phyloP scores from a whole-genome alignment of 2,888 invertebrate species.

The Synergus japonicus region DNA sequence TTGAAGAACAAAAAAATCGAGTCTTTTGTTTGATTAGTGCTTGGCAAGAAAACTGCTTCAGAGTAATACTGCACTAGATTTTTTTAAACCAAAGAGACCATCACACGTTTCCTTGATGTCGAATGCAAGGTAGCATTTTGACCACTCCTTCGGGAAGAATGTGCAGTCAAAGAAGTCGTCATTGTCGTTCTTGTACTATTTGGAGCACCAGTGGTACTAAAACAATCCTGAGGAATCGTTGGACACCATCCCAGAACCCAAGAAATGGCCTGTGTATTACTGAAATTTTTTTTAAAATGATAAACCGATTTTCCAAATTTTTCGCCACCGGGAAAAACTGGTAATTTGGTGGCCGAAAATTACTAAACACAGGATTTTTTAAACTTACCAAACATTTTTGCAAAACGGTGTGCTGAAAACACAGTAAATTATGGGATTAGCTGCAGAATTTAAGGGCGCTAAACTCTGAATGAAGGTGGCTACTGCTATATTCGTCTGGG shows the following conservation, averaged over 20 bases:
- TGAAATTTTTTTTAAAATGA: conserved; percentile 48
- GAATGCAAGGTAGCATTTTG: conserved; percentile 68
- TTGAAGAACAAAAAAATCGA: conserved; percentile 11
- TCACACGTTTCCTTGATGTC: conserved; percentile 70
- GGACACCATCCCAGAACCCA: conserved; percentile 74
- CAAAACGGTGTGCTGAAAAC: conserved; percentile 95
- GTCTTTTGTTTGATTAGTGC: conserved; percentile 1
- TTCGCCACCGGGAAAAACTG: no score
- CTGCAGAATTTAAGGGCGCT: conserved; percentile 94
- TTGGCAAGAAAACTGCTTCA: neutral
- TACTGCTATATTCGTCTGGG: conserved; percentile 89
- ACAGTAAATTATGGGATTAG: conserved; percentile 96
- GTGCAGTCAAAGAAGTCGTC: conserved; percentile 74
- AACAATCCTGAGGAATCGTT: conserved; percentile 71
- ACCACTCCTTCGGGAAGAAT: conserved; percentile 71
- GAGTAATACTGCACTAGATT: conserved; percentile 5
- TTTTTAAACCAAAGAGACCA: conserved; percentile 73
- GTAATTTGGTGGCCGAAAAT: neutral
- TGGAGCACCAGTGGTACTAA: conserved; percentile 64
- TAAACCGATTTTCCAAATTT: neutral
- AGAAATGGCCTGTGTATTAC: conserved; percentile 73
- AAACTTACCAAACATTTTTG: conserved; percentile 86
- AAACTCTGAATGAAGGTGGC: conserved; percentile 95
- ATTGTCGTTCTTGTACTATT: conserved; percentile 72
- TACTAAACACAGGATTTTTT: neutral